phyloP scores from a whole-genome alignment of 2,113 vertebrate genomes.

The Nothobranchius furzeri region DNA sequence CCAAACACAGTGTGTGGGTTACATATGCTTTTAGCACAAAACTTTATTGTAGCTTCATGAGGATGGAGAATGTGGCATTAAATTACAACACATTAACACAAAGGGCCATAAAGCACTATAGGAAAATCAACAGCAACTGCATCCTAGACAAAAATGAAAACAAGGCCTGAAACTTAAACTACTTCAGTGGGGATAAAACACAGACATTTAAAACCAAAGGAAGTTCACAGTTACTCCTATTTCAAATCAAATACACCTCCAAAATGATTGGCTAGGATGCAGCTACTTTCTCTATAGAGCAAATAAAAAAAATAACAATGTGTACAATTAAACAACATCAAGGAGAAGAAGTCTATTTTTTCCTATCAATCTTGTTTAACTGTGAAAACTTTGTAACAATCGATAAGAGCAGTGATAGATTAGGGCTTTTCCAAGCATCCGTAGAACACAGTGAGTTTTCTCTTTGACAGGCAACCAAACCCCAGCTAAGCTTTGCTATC shows the following conservation, averaged over 20 bases:
- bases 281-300: conserved; percentile 66
- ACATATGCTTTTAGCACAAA: conserved; percentile 42
- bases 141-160: conserved; percentile 85
- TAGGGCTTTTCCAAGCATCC: no score
- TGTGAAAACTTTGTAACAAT: conserved; percentile 78
- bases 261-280: conserved; percentile 84
- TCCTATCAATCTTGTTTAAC: conserved; percentile 76
- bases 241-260: conserved; percentile 61
- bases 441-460: conserved; percentile 81
- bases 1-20: no score
- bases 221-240: conserved; percentile 65
- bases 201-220: conserved; percentile 55
- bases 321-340: conserved; percentile 77
- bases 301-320: conserved; percentile 63
- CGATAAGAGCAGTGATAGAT: no score
- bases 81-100: conserved; percentile 79
- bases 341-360: conserved; percentile 41
- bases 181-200: no score
- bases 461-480: conserved; percentile 78
- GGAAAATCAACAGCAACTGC: conserved; percentile 85
- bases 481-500: conserved; percentile 85
- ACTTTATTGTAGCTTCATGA: conserved; percentile 83
- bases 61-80: conserved; percentile 70
- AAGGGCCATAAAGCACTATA: conserved; percentile 87
- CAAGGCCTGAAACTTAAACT: background rate